Evolutionary conservation across 1,140 invertebrate genomes (phyloP).

Genomic region (Lineus longissimus): DNA sequence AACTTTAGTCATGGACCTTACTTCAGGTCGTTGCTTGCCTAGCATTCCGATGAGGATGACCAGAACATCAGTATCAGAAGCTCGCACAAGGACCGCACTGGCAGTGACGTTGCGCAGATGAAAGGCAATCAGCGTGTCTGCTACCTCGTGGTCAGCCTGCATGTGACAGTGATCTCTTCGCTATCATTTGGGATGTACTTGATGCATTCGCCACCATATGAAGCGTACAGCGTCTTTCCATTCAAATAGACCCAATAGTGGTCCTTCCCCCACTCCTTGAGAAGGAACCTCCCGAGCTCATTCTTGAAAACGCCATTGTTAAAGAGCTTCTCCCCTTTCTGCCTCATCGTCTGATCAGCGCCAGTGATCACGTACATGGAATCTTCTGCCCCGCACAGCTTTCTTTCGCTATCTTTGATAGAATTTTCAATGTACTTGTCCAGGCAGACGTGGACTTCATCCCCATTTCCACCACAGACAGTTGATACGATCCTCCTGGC

Average conservation of each 20-base stretch:
- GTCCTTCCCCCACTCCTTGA: not conserved
- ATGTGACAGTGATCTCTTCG: not conserved
- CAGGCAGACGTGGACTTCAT: not conserved
- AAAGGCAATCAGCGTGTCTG: conserved; percentile 1
- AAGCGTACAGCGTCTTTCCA: not conserved
- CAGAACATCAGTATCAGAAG: not conserved
- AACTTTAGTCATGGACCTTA: not conserved
- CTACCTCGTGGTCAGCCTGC: not conserved
- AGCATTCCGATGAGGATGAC: not conserved
- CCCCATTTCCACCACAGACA: not conserved
- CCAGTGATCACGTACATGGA: not conserved
- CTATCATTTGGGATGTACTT: not conserved
- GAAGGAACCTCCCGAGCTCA: not conserved
- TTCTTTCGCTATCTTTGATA: not conserved
- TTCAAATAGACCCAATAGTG: not conserved
- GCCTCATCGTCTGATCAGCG: not conserved
- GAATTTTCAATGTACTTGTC: not conserved
- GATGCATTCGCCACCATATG: not conserved
- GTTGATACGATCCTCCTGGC: not conserved
- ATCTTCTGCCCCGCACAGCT: not conserved
- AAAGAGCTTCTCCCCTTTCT: not conserved
- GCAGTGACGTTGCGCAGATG: not conserved
- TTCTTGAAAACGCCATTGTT: not conserved
- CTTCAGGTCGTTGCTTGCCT: not conserved
- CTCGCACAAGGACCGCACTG: not conserved